These are phyloP conservation scores for Grantiella picta DNA, from an alignment of 2,113 vertebrate species.

Conservation along the genomic window DNA sequence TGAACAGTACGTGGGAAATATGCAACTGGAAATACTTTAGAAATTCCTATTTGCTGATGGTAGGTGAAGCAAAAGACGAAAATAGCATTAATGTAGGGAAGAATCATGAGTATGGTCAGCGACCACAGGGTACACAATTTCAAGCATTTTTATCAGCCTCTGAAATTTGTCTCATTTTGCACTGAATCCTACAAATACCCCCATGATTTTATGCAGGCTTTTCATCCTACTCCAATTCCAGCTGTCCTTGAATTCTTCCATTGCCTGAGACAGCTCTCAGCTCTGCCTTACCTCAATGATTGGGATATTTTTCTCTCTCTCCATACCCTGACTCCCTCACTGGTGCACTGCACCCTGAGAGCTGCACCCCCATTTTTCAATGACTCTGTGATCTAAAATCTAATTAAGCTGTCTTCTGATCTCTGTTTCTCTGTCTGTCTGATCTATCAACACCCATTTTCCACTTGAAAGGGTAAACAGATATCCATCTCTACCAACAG, in stretches of 20 bases:
- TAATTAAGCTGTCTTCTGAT: constrained; percentile 5
- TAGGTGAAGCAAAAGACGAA: not conserved
- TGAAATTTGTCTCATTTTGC: not conserved
- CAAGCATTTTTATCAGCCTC: not conserved
- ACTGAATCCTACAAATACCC: not conserved
- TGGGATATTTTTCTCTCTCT: not conserved
- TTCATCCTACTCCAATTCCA: not conserved
- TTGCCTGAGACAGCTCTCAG: not conserved
- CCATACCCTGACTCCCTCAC: not conserved
- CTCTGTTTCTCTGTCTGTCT: not conserved
- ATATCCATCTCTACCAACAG: not conserved
- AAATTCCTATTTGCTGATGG: not conserved
- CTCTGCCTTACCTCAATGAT: not conserved
- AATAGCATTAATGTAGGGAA: not conserved
- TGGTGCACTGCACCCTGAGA: not conserved
- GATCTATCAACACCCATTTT: constrained; percentile 12
- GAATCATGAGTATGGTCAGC: not conserved
- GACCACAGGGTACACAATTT: not conserved
- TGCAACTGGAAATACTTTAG: not conserved
- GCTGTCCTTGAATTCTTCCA: not conserved
- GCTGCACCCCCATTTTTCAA: not conserved
- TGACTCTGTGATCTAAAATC: not conserved
- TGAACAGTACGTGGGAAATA: not conserved
- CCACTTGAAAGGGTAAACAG: constrained; percentile 23
- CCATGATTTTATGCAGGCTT: not conserved